phyloP scores from a whole-genome alignment of 2,888 invertebrate genomes.

The Conistra vaccinii region DNA sequence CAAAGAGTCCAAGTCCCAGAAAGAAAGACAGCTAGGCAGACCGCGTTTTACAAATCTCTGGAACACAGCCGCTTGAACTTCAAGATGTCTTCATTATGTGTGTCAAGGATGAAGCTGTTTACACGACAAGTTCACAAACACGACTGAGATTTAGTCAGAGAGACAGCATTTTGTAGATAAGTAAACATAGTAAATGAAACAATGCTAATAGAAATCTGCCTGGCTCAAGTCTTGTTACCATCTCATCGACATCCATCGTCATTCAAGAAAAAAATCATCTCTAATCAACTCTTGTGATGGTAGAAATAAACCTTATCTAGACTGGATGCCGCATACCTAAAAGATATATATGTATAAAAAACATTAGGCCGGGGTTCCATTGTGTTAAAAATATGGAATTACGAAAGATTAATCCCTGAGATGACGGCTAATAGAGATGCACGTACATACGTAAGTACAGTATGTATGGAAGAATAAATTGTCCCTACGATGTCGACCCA shows the following conservation, averaged over 20 bases:
- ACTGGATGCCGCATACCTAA: not conserved
- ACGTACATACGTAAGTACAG: not conserved
- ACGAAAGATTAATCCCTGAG: not conserved
- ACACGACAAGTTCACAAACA: not conserved
- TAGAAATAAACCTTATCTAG: not conserved
- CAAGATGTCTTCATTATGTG: slow-evolving; percentile 35
- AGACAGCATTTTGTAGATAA: not conserved
- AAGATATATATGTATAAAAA: not conserved
- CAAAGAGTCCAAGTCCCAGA: slow-evolving; percentile 34
- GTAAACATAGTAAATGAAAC: slow-evolving; percentile 13
- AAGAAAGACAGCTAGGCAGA: slow-evolving; percentile 18
- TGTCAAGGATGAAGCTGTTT: slow-evolving; percentile 41
- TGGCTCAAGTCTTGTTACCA: slow-evolving; percentile 7
- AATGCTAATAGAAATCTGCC: slow-evolving; percentile 9
- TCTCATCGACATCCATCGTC: not conserved
- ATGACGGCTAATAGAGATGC: not conserved
- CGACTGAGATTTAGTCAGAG: not conserved
- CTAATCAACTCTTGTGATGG: not conserved
- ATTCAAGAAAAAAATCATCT: not conserved
- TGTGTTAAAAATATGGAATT: not conserved
- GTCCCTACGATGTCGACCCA: accelerated
- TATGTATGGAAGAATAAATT: not conserved
- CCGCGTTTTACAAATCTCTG: slow-evolving; percentile 41
- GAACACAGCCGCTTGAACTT: slow-evolving; percentile 28
- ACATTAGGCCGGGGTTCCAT: not conserved